phyloP scores from a whole-genome alignment of 2,113 vertebrate genomes.

The Corythoichthys intestinalis region DNA sequence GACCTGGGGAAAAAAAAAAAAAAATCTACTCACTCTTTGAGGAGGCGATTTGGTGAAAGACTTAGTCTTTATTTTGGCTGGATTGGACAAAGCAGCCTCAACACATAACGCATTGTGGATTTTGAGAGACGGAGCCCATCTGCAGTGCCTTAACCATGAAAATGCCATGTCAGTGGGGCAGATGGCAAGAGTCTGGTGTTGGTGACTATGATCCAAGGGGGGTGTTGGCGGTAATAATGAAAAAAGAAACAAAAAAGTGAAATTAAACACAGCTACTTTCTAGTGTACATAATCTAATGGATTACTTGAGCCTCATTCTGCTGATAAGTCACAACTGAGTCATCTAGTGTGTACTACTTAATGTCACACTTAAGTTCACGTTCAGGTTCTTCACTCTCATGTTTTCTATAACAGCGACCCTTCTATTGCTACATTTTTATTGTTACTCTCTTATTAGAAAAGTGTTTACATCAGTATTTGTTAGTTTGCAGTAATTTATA shows the following conservation, averaged over 20 bases:
- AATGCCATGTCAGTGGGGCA: background rate
- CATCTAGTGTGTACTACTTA: background rate
- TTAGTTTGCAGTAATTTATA: slow-evolving; percentile 16
- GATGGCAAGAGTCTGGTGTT: background rate
- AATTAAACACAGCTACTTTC: too few relatives aligned
- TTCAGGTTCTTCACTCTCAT: background rate
- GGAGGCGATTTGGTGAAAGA: background rate
- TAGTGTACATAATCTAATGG: background rate
- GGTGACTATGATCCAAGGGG: background rate
- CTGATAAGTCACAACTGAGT: background rate
- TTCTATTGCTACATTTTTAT: background rate
- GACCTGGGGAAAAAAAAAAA: too few relatives aligned
- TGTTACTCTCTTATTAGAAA: background rate
- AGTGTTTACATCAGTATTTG: slow-evolving; percentile 19
- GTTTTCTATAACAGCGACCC: too few relatives aligned
- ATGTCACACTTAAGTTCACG: background rate
- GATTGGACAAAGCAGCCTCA: background rate
- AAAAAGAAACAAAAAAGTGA: too few relatives aligned
- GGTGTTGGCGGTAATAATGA: background rate
- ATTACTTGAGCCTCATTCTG: background rate
- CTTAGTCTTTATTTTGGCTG: too few relatives aligned
- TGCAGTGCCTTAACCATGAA: background rate
- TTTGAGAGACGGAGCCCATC: background rate
- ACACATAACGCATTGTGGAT: background rate
- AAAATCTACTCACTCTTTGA: background rate